A percentile compares a stretch with the other conserved stretches of the same genome.
These are phyloP conservation scores for Larimichthys crocea DNA, from an alignment of 2,113 vertebrate genomes.

Conservation along the genomic window DNA sequence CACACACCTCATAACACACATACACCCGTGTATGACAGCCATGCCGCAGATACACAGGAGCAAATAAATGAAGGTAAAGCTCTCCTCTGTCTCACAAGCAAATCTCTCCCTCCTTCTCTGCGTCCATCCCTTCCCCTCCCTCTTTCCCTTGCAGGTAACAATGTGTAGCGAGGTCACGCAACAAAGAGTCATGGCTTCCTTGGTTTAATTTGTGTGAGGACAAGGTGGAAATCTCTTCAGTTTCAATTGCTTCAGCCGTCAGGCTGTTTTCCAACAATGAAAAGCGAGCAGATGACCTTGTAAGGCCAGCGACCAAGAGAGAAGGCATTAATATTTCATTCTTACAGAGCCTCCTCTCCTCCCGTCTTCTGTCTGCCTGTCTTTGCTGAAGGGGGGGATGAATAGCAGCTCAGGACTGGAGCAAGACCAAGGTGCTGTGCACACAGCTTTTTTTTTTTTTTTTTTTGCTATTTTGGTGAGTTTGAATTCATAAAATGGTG, in stretches of 20 bases:
- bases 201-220: slow-evolving; percentile 72
- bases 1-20: slow-evolving; percentile 20
- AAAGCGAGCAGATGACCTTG: slow-evolving; percentile 72
- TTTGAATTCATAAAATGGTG: background rate
- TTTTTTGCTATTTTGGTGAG: background rate
- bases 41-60: background rate
- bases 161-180: slow-evolving; percentile 64
- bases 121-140: background rate
- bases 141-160: slow-evolving; percentile 61
- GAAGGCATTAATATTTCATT: slow-evolving; percentile 80
- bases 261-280: slow-evolving; percentile 73
- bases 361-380: slow-evolving; percentile 24
- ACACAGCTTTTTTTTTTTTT: too few species aligned
- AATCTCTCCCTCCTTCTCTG: background rate
- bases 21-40: slow-evolving; percentile 12
- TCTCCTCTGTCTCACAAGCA: slow-evolving; percentile 29
- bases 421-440: slow-evolving; percentile 16
- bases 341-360: slow-evolving; percentile 47
- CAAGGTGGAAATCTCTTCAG: slow-evolving; percentile 71
- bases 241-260: slow-evolving; percentile 69
- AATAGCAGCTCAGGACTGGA: slow-evolving; percentile 50
- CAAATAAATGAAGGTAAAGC: slow-evolving; percentile 52
- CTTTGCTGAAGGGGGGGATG: slow-evolving; percentile 41
- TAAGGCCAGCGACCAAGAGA: slow-evolving; percentile 66
- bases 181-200: slow-evolving; percentile 64